Evolutionary conservation across 2,888 invertebrate species (phyloP).

Genomic region (Eupithecia tripunctaria): DNA sequence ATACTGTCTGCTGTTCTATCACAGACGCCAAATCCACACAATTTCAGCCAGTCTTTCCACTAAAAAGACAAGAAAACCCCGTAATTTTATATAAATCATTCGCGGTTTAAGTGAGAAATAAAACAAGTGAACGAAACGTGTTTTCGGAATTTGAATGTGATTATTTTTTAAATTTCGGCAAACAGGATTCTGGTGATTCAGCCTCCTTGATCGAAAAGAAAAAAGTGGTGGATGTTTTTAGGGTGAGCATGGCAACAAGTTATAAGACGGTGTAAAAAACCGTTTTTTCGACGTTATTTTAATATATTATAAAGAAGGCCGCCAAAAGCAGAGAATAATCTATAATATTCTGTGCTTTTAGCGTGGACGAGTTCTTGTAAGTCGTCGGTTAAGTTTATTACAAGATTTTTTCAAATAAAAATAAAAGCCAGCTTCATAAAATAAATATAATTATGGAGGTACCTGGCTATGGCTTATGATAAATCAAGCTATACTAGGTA

Average conservation of each 20-base stretch:
- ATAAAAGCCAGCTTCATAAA: neutral
- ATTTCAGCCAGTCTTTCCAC: neutral
- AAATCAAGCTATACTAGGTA: no score
- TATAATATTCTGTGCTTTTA: neutral
- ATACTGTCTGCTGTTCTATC: slow-evolving; percentile 32
- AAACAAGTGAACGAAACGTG: slow-evolving; percentile 17
- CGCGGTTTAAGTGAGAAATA: no score
- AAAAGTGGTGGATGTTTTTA: slow-evolving; percentile 22
- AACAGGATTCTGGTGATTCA: slow-evolving; percentile 28
- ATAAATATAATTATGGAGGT: no score
- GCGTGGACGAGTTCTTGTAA: neutral
- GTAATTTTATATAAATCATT: neutral
- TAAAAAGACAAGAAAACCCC: slow-evolving; percentile 8
- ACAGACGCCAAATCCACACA: neutral
- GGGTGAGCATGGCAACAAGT: slow-evolving; percentile 14
- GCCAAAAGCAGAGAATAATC: no score
- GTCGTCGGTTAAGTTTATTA: neutral
- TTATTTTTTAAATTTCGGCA: slow-evolving; percentile 19
- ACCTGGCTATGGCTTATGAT: no score
- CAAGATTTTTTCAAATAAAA: neutral
- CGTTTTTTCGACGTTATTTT: neutral
- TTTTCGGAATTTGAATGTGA: slow-evolving; percentile 20
- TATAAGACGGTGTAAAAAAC: neutral
- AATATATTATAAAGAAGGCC: no score
- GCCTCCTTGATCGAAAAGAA: slow-evolving; percentile 14